Conservation (phyloP, 2,113 vertebrate species). For the Gracilinanus agilis region DNA sequence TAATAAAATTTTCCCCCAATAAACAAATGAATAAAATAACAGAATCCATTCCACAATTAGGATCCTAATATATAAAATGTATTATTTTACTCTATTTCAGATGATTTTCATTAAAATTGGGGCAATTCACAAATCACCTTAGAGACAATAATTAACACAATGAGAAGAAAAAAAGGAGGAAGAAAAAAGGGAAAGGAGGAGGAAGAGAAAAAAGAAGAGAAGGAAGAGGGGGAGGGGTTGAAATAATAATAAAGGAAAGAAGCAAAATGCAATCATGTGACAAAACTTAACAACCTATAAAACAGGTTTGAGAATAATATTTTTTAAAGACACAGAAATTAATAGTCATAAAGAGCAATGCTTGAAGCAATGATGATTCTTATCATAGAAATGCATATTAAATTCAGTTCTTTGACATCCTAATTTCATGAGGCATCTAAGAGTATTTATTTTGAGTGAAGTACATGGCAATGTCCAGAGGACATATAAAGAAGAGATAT, state of each 20-base stretch:
- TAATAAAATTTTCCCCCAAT: no score
- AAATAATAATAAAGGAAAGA: background rate
- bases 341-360: conserved; percentile 44
- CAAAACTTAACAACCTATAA: conserved; percentile 33
- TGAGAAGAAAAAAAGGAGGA: background rate
- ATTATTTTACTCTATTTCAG: background rate
- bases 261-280: background rate
- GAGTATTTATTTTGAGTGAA: background rate
- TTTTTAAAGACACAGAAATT: conserved; percentile 7
- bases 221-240: background rate
- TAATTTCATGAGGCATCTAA: conserved; percentile 49
- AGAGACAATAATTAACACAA: conserved; percentile 22
- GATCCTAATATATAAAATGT: background rate
- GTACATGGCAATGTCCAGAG: conserved; percentile 39
- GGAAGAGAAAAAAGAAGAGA: background rate
- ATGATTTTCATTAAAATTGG: background rate
- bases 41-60: background rate
- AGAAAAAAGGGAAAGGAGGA: background rate
- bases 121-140: background rate
- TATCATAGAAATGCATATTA: conserved; percentile 48
- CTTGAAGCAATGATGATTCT: background rate
- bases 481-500: conserved; percentile 55
- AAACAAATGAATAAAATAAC: no score
- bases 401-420: background rate
- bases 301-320: conserved; percentile 25